Base-by-base conservation (phyloP, 2,888 invertebrate genomes). In the Cantharis rufa region DNA sequence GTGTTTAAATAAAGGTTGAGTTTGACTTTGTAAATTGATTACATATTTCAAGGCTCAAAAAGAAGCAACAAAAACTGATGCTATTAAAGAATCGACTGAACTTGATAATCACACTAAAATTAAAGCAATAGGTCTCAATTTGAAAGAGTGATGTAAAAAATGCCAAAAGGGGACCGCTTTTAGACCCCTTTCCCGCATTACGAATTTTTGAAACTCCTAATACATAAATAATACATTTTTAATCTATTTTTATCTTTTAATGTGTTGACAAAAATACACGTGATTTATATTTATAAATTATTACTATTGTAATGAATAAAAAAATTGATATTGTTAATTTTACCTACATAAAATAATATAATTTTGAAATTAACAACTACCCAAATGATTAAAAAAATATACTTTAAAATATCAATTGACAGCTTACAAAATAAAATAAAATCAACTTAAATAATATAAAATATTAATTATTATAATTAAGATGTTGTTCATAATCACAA, bases 221-320 rank as follows among this genome's bases (percentile, higher is more conserved):
- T 10, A 27, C 27, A n/a, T 27, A 27, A 28, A 28, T 1, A 11
- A 28, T 2, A 32, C 32, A 32, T n/a, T 13, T 32, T 32, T 32
- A 32, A n/a, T 32, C 32, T 32, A 32, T n/a, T 64, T 64, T 64
- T 21, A 18, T 64, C 13, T 64, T 64, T 64, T 64, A 64, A 64
- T 64, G 64, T 64, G 64, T 64, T 64, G 64, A 64, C 64, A 64
- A 64, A 64, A 64, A 64, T 64, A 64, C 64, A 64, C 18, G 64
- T 64, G 64, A 64, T 64, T 21, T 21, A 32, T 21, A 64, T 64
- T 64, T 64, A 64, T 64, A 64, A 32, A 32, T 32, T 32, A 13
- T 32, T 32, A 32, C 32, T 32, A 32, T 5, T 32, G 13, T 32
- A n/a, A 32, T 13, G 13, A 32, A 32, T 32, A 32, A 32, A 32